Evolutionary conservation across 1,140 invertebrate genomes (phyloP).

Genomic region (Panulirus ornatus): DNA sequence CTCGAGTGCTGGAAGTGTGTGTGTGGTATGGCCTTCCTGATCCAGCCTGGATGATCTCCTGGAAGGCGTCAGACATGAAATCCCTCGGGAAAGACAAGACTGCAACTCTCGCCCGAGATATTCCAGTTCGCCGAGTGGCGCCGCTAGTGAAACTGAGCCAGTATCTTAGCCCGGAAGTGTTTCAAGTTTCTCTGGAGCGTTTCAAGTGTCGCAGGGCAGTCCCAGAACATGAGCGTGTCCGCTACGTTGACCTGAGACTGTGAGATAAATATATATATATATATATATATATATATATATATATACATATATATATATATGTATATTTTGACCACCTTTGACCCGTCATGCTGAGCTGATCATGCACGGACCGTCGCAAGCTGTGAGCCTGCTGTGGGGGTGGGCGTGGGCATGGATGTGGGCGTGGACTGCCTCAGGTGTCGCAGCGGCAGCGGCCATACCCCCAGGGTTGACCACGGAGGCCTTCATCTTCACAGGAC

Average conservation of each 20-base stretch:
- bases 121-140: too few relatives aligned
- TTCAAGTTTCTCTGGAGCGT: too few relatives aligned
- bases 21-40: not conserved
- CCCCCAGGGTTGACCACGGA: constrained; percentile 58
- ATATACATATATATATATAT: too few relatives aligned
- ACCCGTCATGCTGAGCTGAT: not conserved
- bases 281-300: too few relatives aligned
- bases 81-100: not conserved
- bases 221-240: too few relatives aligned
- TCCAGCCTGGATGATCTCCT: not conserved
- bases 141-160: not conserved
- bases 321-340: too few relatives aligned
- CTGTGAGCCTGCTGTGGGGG: not conserved
- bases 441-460: constrained; percentile 41
- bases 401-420: constrained; percentile 50
- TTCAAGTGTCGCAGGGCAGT: too few relatives aligned
- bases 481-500: constrained; percentile 56
- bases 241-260: too few relatives aligned
- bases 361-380: constrained; percentile 8
- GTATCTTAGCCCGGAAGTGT: not conserved
- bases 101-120: not conserved
- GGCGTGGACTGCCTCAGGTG: not conserved
- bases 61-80: not conserved
- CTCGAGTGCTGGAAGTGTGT: not conserved
- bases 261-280: too few relatives aligned